Evolutionary conservation across 2,113 vertebrate species (phyloP).

Genomic region (Podarcis cretensis): DNA sequence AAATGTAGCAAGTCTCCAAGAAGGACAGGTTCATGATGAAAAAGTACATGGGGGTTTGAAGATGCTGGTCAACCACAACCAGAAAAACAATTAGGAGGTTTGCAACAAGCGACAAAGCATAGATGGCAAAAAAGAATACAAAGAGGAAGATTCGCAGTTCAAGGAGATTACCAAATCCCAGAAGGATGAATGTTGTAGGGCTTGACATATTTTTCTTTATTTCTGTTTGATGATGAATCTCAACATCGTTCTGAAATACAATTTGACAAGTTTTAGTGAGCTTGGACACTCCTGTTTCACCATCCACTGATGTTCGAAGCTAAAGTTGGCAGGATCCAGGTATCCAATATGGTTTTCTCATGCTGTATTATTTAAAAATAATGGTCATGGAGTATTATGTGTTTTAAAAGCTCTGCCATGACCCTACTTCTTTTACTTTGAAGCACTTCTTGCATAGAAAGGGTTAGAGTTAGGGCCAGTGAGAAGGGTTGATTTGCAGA

Average conservation of each 20-base stretch:
- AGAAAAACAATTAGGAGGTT: conserved; percentile 51
- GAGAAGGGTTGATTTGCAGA: too few species aligned
- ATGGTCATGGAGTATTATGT: too few species aligned
- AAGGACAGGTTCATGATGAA: conserved; percentile 48
- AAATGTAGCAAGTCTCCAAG: conserved; percentile 42
- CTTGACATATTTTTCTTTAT: background rate
- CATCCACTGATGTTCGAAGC: too few species aligned
- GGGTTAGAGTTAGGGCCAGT: too few species aligned
- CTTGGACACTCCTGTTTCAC: too few species aligned
- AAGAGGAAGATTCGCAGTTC: conserved; percentile 22
- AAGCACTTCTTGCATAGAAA: too few species aligned
- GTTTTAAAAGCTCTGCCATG: too few species aligned
- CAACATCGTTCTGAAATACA: background rate
- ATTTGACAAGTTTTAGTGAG: background rate
- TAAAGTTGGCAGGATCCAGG: too few species aligned
- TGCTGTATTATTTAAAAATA: too few species aligned
- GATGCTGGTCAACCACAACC: conserved; percentile 1
- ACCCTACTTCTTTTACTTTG: too few species aligned
- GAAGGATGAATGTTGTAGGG: conserved; percentile 18
- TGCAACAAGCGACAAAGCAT: conserved; percentile 32
- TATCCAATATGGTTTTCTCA: too few species aligned
- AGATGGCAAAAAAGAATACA: conserved; percentile 44
- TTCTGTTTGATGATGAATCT: background rate
- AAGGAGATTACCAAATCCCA: conserved; percentile 22
- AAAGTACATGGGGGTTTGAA: conserved; percentile 56